phyloP scores from a whole-genome alignment of 2,888 invertebrate genomes.

The Torymus aiolomorphi region DNA sequence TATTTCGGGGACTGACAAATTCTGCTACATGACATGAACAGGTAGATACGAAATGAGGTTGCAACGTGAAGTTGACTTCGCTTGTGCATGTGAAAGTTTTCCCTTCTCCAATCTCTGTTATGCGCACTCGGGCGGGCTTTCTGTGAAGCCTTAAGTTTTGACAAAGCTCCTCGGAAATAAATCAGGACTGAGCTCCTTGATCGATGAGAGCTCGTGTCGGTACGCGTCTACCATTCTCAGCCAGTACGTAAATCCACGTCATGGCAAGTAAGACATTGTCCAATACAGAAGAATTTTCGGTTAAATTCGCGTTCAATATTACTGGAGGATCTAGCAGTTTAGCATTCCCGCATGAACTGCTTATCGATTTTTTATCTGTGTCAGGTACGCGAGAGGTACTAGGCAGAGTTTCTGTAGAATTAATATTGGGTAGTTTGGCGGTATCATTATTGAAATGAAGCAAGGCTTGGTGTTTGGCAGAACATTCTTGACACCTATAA shows the following conservation, averaged over 20 bases:
- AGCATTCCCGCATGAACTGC: neutral
- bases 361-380: neutral
- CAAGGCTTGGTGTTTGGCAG: neutral
- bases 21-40: slow-evolving; percentile 12
- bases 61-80: neutral
- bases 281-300: no score
- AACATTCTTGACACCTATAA: neutral
- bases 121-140: no score
- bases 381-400: no score
- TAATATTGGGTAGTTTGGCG: no score
- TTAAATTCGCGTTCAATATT: no score
- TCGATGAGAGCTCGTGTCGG: no score
- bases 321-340: no score
- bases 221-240: slow-evolving; percentile 35
- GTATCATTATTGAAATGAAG: neutral
- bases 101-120: slow-evolving; percentile 48
- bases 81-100: neutral
- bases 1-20: slow-evolving; percentile 36
- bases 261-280: slow-evolving; percentile 52
- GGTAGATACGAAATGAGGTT: neutral
- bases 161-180: slow-evolving; percentile 29
- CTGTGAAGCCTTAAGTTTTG: slow-evolving; percentile 49
- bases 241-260: slow-evolving; percentile 43
- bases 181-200: slow-evolving; percentile 58
- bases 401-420: no score